Evolutionary conservation across 2,797 vertebrate genomes (phyloP).

Genomic region (Melanotaenia boesemani): DNA sequence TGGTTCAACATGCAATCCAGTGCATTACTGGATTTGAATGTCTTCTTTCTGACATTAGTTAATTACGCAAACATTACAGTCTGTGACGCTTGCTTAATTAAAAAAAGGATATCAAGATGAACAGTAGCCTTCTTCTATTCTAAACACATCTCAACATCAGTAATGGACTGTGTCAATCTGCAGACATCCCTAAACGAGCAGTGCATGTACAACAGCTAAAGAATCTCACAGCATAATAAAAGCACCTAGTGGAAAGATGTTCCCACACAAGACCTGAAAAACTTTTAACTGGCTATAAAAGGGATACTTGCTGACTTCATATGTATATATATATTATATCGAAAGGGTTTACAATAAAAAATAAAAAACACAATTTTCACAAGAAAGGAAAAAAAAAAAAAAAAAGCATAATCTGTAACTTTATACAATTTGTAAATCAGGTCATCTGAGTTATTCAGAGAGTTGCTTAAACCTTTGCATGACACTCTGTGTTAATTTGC

Average conservation of each 20-base stretch:
- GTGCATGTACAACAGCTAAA: not conserved
- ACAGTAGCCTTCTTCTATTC: not conserved
- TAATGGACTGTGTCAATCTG: not conserved
- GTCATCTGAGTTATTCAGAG: not conserved
- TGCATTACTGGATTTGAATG: too few relatives aligned
- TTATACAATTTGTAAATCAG: not conserved
- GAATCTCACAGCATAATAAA: not conserved
- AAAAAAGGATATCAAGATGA: not conserved
- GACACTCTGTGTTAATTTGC: slow-evolving; percentile 1
- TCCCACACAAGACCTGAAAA: not conserved
- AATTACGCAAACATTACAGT: too few relatives aligned
- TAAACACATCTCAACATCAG: not conserved
- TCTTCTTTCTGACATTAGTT: too few relatives aligned
- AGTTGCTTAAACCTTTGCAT: not conserved
- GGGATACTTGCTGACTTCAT: not conserved
- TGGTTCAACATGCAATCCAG: too few relatives aligned
- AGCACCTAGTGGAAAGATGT: not conserved
- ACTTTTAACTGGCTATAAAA: not conserved
- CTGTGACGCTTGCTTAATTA: not conserved
- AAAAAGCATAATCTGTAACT: not conserved
- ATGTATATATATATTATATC: too few relatives aligned
- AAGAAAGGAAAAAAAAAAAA: not conserved
- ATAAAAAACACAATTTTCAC: not conserved
- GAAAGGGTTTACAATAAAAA: too few relatives aligned
- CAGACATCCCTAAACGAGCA: not conserved